These are phyloP conservation scores for Mus spicilegus DNA, from an alignment of 2,113 vertebrate genomes.

Conservation along the genomic window DNA sequence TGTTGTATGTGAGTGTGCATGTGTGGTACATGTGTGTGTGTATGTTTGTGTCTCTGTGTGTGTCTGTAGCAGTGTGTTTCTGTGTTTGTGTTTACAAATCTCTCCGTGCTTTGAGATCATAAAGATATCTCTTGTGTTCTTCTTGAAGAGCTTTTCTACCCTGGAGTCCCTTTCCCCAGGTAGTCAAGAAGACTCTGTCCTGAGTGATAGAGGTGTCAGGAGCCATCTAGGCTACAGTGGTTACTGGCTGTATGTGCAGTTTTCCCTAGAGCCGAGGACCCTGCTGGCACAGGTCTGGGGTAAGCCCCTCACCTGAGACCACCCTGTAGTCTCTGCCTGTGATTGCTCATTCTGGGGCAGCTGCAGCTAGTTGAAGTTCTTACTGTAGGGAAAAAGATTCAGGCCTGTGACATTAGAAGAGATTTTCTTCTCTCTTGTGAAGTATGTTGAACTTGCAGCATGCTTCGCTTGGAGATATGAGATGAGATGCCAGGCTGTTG, in stretches of 20 bases:
- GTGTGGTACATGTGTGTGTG: not conserved
- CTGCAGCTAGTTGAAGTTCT: accelerated
- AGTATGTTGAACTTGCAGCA: accelerated
- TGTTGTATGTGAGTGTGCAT: not conserved
- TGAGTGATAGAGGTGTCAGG: no score
- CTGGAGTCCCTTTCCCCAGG: not conserved
- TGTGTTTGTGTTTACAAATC: not conserved
- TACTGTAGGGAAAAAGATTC: accelerated
- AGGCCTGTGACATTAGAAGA: not conserved
- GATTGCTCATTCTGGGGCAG: accelerated
- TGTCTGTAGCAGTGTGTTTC: no score
- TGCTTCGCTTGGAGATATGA: not conserved
- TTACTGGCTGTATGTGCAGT: not conserved
- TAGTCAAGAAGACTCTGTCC: accelerated
- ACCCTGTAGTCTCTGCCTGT: accelerated
- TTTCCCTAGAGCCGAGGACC: accelerated
- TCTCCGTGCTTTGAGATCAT: not conserved
- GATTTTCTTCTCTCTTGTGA: not conserved
- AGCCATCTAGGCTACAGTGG: not conserved
- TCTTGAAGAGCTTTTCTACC: not conserved
- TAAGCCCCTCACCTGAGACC: accelerated
- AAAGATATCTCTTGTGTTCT: not conserved
- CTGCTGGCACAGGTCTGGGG: accelerated
- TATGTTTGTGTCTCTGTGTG: no score
- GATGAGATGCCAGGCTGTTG: not conserved